Conservation (phyloP, 2,113 vertebrate species). For the Mesoclemmys tuberculata region DNA sequence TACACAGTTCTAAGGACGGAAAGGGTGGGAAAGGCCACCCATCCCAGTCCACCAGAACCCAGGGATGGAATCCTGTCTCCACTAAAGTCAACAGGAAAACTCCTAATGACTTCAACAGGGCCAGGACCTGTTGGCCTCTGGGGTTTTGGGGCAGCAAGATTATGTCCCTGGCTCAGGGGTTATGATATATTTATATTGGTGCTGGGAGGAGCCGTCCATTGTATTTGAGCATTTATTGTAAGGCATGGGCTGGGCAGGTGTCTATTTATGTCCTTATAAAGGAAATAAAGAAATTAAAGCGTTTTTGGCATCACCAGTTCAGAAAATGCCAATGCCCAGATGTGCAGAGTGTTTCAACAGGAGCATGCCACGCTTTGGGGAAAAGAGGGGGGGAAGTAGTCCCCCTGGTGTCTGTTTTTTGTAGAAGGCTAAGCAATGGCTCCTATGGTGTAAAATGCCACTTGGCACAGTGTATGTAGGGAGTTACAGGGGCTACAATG, state of each 20-base stretch:
- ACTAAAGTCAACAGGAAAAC: neutral
- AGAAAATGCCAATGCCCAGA: neutral
- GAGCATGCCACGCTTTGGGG: neutral
- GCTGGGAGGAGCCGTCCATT: neutral
- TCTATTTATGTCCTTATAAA: neutral
- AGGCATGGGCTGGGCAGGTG: neutral
- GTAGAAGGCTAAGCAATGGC: neutral
- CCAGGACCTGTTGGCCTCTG: neutral
- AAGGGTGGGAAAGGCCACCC: neutral
- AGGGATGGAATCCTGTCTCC: neutral
- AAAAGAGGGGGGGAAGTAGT: neutral
- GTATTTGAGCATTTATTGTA: neutral
- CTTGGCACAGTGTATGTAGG: neutral
- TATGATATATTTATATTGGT: neutral
- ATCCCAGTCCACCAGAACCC: neutral
- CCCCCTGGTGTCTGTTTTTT: neutral
- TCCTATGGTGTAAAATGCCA: neutral
- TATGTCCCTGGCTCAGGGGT: neutral
- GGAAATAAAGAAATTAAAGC: neutral
- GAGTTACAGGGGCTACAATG: neutral
- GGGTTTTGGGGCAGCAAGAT: neutral
- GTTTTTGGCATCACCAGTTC: accelerated
- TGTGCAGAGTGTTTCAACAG: neutral
- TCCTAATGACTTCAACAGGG: neutral
- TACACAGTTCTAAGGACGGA: neutral